Evolutionary conservation across 2,113 vertebrate genomes (phyloP).

Genomic region (Clarias batrachus): DNA sequence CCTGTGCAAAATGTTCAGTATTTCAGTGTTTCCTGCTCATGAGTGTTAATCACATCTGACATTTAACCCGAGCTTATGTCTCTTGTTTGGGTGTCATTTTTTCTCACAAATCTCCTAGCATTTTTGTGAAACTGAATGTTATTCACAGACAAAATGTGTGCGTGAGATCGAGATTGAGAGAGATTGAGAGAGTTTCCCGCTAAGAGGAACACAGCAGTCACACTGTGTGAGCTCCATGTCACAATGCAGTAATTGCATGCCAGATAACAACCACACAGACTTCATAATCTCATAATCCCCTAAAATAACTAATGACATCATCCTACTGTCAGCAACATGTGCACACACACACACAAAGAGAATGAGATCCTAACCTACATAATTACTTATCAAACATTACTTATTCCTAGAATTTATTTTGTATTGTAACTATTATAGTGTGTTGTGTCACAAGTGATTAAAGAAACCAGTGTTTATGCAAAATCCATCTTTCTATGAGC

Average conservation of each 20-base stretch:
- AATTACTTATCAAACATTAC: neutral
- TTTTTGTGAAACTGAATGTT: neutral
- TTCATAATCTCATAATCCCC: conserved; percentile 56
- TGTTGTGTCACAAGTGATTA: neutral
- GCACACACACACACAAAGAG: neutral
- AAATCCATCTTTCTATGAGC: neutral
- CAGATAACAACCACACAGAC: conserved; percentile 47
- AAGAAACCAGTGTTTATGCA: neutral
- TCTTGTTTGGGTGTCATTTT: neutral
- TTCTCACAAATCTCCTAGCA: neutral
- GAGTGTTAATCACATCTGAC: neutral
- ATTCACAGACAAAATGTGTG: neutral
- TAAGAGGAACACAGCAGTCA: conserved; percentile 48
- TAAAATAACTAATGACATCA: conserved; percentile 56
- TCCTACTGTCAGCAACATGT: conserved; percentile 14
- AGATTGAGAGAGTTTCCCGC: neutral
- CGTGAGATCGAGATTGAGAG: neutral
- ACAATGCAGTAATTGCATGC: conserved; percentile 47
- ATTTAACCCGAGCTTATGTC: neutral
- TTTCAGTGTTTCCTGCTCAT: neutral
- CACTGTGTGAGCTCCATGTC: conserved; percentile 46
- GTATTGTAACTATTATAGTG: neutral
- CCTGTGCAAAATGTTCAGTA: neutral
- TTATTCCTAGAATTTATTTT: neutral
- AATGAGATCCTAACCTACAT: neutral